Conservation (phyloP, 2,113 vertebrate species). For the Mola mola region DNA sequence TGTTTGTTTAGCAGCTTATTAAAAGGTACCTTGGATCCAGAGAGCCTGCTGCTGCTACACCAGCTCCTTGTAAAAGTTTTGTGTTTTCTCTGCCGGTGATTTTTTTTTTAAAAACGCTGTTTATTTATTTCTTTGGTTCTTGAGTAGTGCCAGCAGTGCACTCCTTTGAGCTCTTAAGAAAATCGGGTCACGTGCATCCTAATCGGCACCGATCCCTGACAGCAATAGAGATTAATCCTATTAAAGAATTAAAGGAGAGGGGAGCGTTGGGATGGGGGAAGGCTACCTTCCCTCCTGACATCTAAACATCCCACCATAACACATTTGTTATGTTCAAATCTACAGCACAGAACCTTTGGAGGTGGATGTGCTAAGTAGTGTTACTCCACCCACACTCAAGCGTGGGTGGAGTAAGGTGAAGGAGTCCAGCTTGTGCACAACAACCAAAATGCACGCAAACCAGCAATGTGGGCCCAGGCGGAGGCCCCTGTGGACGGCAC, state of each 20-base stretch:
- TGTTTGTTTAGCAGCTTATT: constrained; percentile 69
- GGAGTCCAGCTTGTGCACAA: constrained; percentile 36
- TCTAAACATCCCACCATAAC: constrained; percentile 41
- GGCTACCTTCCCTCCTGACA: constrained; percentile 28
- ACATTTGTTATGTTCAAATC: constrained; percentile 13
- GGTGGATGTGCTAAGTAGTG: constrained; percentile 49
- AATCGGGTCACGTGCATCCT: constrained; percentile 66
- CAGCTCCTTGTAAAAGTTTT: constrained; percentile 49
- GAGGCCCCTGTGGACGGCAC: constrained; percentile 51
- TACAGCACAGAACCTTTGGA: constrained; percentile 31
- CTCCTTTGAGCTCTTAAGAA: constrained; percentile 54
- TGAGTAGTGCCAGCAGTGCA: constrained; percentile 51
- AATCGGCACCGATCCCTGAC: constrained; percentile 63
- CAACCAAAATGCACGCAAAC: constrained; percentile 39
- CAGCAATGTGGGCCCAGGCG: constrained; percentile 39
- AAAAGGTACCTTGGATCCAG: constrained; percentile 53
- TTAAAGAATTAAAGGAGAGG: constrained; percentile 64
- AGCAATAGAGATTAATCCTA: constrained; percentile 72
- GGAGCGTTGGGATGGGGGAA: constrained; percentile 16
- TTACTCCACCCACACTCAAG: constrained; percentile 18
- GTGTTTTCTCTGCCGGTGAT: constrained; percentile 37
- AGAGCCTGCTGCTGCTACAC: constrained; percentile 18
- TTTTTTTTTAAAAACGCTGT: constrained; percentile 13
- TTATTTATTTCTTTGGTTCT: constrained; percentile 61
- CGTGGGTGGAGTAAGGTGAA: constrained; percentile 37